Evolutionary conservation across 2,888 invertebrate genomes (phyloP), one percentile per base, ranked within the genome.

Genomic region (Iphiclides podalirius): DNA sequence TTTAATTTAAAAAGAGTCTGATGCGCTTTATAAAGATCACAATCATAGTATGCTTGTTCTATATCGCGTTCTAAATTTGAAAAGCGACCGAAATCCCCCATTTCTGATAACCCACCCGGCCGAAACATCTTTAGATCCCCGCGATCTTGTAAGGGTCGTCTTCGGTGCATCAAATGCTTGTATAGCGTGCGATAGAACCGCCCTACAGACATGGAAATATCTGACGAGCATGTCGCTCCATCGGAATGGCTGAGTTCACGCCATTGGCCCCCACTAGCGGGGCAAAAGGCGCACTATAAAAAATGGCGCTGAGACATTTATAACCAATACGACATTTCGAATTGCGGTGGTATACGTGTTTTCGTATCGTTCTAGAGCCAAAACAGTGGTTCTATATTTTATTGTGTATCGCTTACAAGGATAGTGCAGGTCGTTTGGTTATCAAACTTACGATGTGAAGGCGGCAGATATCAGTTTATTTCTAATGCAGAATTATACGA

Each of bases 151-250:
- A n/a, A n/a, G n/a, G n/a, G n/a, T n/a, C n/a, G n/a, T n/a, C n/a
- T n/a, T n/a, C n/a, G n/a, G n/a, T n/a, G 20, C 20, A 57, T 53
- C 57, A 54, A 52, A 46, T 55, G 51, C 54, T 61, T 50, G 58
- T 52, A 51, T 52, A 46, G 43, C 52, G 60, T 59, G 60, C 50
- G 63, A 60, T 62, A 37, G 40, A 20, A 3, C 38, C 47, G 28
- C 41, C 42, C 53, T 60, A 63, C 60, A 60, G 57, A 49, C 46
- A 63, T 63, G 61, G 58, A 54, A 60, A 59, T 60, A 57, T 59
- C 47, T 55, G 58, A 59, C 56, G 55, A 60, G 54, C 60, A 63
- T 58, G 55, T 57, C 52, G 51, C 58, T 54, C 50, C 61, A 59
- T 55, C 52, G 47, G 55, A 61, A 61, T 58, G 53, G 56, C 42